Base-by-base conservation (phyloP, 2,797 vertebrate genomes). In the Tinamus major region DNA sequence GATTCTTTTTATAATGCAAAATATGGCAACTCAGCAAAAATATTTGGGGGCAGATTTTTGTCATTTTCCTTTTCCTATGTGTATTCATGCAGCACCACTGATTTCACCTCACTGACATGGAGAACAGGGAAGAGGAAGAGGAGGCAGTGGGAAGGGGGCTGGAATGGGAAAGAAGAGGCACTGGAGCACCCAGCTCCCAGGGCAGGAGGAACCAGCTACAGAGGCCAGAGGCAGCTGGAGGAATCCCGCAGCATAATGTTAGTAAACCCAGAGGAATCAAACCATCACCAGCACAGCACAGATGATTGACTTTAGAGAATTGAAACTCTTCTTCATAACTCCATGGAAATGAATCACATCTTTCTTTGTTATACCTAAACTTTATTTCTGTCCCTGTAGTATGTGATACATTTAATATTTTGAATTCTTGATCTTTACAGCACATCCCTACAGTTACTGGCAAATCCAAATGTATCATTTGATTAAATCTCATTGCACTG, bases 151-250 rank as follows among this genome's bases (percentile, higher is more conserved):
- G 61, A 64, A 17, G 10, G n/a, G 24, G 29, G 7, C 29, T 79
- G 62, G 15, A 46, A 15, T 11, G 41, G 14, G 74, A 69, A 55
- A 2, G 37, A 29, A 61, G 27, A 78, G 13, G 10, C 26, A 68
- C 20, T 8, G 21, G 23, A 15, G 37, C 15, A 9, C 2, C 2
- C 6, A 72, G 3, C 2, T 56, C 64, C 27, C 59, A 65, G 58
- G 0, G 0, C 44, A 65, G 41, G 31, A 62, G 29, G 13, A 0
- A 41, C 13, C 24, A 62, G 39, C 44, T 62, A 35, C 2, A 63
- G 18, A 26, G 29, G 56, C 49, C 6, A 81, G 26, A 20, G 5
- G 51, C 15, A 17, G 51, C 15, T 29, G 51, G 14, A 53, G 15
- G 14, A 29, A 53, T 29, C 21, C 16, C 51, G 16, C 16, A 29